Evolutionary conservation across 1,140 invertebrate species (phyloP).

Genomic region (Drosophila grimshawi): DNA sequence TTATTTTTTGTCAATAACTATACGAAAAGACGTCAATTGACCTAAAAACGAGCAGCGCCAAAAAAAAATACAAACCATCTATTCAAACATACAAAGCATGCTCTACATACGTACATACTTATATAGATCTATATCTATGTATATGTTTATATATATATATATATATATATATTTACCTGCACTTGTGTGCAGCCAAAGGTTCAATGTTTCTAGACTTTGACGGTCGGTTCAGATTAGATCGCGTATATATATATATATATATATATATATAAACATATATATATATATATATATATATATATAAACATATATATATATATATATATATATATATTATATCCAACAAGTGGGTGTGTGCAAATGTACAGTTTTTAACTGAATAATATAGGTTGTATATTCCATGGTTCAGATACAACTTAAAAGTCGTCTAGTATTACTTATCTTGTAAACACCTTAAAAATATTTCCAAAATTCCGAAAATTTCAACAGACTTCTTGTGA

Average conservation of each 20-base stretch:
- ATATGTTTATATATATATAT: slow-evolving; percentile 3
- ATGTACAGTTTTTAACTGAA: background rate
- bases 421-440: too few relatives aligned
- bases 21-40: slow-evolving; percentile 67
- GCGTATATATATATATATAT: background rate
- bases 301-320: slow-evolving; percentile 5
- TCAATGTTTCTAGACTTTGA: slow-evolving; percentile 67
- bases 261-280: background rate
- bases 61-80: slow-evolving; percentile 21
- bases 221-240: slow-evolving; percentile 27
- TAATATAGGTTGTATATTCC: background rate
- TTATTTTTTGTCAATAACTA: slow-evolving; percentile 58
- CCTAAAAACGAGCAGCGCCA: slow-evolving; percentile 65
- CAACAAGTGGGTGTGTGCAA: slow-evolving; percentile 10
- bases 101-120: background rate
- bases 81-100: slow-evolving; percentile 2
- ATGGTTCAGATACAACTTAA: too few relatives aligned
- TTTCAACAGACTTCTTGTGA: slow-evolving; percentile 1
- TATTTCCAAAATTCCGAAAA: too few relatives aligned
- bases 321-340: too few relatives aligned
- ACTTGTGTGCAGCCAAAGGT: slow-evolving; percentile 55
- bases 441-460: too few relatives aligned
- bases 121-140: background rate
- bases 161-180: slow-evolving; percentile 1
- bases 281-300: background rate